Evolutionary conservation across 2,797 vertebrate species (phyloP).

Genomic region (Serranus cabrilla): DNA sequence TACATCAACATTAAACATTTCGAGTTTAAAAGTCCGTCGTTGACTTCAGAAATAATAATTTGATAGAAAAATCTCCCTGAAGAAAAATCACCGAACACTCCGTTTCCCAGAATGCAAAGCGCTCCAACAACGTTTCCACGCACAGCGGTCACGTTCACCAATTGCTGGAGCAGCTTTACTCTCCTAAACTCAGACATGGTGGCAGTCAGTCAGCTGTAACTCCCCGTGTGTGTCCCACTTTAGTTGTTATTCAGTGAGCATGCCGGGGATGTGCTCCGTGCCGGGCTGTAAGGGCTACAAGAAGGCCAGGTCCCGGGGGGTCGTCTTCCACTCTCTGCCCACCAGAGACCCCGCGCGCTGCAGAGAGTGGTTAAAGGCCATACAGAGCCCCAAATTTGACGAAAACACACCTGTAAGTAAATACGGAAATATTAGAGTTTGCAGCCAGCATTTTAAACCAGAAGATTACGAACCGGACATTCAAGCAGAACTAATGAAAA

Average conservation of each 20-base stretch:
- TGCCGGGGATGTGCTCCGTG: slow-evolving; percentile 37
- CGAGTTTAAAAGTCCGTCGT: too few relatives aligned
- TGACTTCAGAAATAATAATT: too few relatives aligned
- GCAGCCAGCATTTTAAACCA: slow-evolving; percentile 31
- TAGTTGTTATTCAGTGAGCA: background rate
- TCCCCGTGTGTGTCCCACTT: background rate
- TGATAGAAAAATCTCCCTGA: too few relatives aligned
- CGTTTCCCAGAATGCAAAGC: slow-evolving; percentile 10
- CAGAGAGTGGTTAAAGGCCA: slow-evolving; percentile 31
- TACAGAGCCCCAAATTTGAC: slow-evolving; percentile 31
- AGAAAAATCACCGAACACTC: background rate
- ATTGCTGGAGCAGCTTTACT: background rate
- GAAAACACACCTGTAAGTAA: slow-evolving; percentile 13
- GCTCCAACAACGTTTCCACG: background rate
- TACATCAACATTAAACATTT: too few relatives aligned
- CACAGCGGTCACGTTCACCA: background rate
- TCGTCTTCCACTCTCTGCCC: slow-evolving; percentile 25
- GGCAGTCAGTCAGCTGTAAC: rapidly evolving
- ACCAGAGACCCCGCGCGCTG: slow-evolving; percentile 22
- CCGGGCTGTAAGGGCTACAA: slow-evolving; percentile 42
- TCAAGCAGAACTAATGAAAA: slow-evolving; percentile 36
- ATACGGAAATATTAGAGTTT: slow-evolving; percentile 17
- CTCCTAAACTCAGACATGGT: background rate
- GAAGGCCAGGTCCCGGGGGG: slow-evolving; percentile 18
- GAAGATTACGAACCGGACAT: slow-evolving; percentile 34